A percentile compares a stretch with the other conserved stretches of the same genome.
These are phyloP conservation scores for Ageneiosus marmoratus DNA, from an alignment of 2,113 vertebrate species.

Conservation along the genomic window DNA sequence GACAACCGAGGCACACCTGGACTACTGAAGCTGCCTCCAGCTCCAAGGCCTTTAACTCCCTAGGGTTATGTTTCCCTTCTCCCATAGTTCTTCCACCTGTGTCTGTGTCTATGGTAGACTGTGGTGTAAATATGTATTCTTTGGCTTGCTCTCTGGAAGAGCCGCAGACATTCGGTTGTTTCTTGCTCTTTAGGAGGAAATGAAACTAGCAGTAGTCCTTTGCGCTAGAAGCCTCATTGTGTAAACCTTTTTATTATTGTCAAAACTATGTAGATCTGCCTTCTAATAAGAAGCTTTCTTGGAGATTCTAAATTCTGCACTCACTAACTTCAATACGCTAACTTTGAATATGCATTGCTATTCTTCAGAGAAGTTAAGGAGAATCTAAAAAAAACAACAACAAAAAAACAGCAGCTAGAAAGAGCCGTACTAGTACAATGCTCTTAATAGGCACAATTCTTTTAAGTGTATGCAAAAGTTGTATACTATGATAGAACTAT, in stretches of 20 bases:
- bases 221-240: not conserved
- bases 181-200: constrained; percentile 8
- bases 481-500: not conserved
- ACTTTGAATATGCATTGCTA: not conserved
- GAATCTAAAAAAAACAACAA: not conserved
- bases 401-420: not conserved
- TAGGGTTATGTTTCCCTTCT: constrained; percentile 28
- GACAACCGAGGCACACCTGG: constrained; percentile 43
- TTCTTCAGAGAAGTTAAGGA: not conserved
- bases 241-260: not conserved
- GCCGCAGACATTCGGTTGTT: not conserved
- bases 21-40: constrained; percentile 18
- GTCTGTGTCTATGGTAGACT: constrained; percentile 1
- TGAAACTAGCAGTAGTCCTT: constrained; percentile 8
- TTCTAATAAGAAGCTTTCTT: not conserved
- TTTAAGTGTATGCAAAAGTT: not conserved
- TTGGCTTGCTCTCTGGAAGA: not conserved
- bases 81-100: constrained; percentile 10
- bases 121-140: not conserved
- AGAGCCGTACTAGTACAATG: not conserved
- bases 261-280: not conserved
- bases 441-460: not conserved
- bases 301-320: not conserved
- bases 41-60: constrained; percentile 39
- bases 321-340: not conserved